Evolutionary conservation across 1,140 invertebrate genomes (phyloP), one percentile per base, ranked within the genome.

Genomic region (Wasmannia auropunctata): DNA sequence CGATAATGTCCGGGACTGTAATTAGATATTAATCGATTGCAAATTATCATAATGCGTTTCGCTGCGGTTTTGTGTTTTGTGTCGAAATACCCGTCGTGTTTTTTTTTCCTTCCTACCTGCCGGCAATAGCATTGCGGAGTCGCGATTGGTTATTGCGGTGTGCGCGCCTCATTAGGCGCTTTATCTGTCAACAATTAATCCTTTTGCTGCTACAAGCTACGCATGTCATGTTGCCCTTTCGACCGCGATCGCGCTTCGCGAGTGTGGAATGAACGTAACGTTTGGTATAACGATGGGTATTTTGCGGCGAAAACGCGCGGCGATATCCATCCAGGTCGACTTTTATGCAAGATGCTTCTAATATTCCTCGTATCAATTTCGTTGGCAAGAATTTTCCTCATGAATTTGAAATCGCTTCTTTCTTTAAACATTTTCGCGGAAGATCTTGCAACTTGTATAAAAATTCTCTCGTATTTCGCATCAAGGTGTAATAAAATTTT

Each of bases 11-110:
- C 58, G 69, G 10, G 51, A 34, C 54, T 58, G 56, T 85, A 85
- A 85, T 85, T 85, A 77, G 70, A 85, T 85, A 85, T 85, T 65
- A 85, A 85, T 85, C 56, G 74, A 77, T 76, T 51, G 81, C 81
- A 69, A 75, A 85, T 85, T 85, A 85, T 85, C 58, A 77, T 85
- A 63, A 85, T 85, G 81, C 43, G n/a, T 54, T n/a, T 22, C 16
- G 58, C 28, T 63, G 69, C 46, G 60, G 51, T 74, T 72, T 70
- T 67, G 34, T 72, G 28, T 81, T 81, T 81, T 81, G 43, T 80
- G 2, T 74, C 79, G 56, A 74, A 72, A 69, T 46, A 69, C 51
- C 14, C 63, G 28, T 16, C 46, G 63, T 51, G 31, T 54, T 56
- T 60, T 67, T 16, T 43, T 25, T 40, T 31, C 37, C n/a, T n/a